Evolutionary conservation across 2,113 vertebrate species (phyloP), one percentile per base, ranked within the genome.

Genomic region (Ctenodactylus gundi): DNA sequence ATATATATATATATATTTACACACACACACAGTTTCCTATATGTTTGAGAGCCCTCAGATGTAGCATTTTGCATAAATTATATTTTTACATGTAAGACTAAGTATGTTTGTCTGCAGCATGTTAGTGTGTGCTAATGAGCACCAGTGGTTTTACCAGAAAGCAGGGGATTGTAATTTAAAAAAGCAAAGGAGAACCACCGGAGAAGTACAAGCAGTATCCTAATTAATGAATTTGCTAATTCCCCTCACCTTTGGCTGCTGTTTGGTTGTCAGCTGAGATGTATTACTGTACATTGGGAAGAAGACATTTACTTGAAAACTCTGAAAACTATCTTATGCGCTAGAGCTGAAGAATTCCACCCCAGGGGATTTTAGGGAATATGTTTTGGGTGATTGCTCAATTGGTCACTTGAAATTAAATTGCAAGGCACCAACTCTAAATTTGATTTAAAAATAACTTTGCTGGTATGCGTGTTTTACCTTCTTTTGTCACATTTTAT

Each of bases 391-490:
- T 44, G 23, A 88, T 91, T 87, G 75, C 57, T 95, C 91, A 83
- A 60, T 84, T 88, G 93, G 83, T 94, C 86, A 84, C 91, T 96
- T 72, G 89, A 95, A 97, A 96, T 96, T 96, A 94, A 97, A 97
- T 93, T 91, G 91, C 68, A 34, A 85, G 90, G 49, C 57, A 46
- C 70, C 90, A 87, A 46, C 68, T 94, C 64, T 75, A 96, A 65
- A 84, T 78, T 23, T 85, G 75, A 7, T 62, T 93, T 95, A 85
- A 88, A 72, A 81, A 53, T 93, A 88, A 60, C 76, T 90, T 91
- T 46, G 82, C 88, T 88, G 58, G 70, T 84, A 31, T 80, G 34
- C 49, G 11, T 34, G 36, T 77, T 96, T 88, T 73, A 18, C 53
- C 55, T 93, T 51, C 67, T 65, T 88, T 90, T 73, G 23, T 84